Evolutionary conservation across 1,140 invertebrate species (phyloP).

Genomic region (Geopemphigus sp.): DNA sequence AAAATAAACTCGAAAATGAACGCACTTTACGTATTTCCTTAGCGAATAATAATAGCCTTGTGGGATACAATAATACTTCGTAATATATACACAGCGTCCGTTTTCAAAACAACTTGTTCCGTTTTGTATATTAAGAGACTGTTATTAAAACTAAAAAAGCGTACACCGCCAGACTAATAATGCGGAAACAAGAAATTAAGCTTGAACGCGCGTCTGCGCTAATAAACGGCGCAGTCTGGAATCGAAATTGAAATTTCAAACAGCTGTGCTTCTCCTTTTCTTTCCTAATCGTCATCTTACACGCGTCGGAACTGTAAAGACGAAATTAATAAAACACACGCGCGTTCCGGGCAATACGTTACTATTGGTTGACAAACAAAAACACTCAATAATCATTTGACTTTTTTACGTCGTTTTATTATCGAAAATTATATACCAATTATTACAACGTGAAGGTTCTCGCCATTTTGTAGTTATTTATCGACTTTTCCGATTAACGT

Average conservation of each 20-base stretch:
- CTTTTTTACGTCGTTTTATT: no score
- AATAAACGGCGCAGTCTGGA: neutral
- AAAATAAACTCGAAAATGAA: no score
- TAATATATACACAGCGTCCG: neutral
- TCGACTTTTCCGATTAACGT: no score
- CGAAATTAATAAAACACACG: conserved; percentile 3
- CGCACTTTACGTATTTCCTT: no score
- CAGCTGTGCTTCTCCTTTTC: neutral
- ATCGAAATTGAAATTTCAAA: conserved; percentile 16
- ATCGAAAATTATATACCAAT: no score
- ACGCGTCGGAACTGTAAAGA: neutral
- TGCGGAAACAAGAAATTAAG: neutral
- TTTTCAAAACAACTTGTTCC: neutral
- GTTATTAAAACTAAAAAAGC: conserved; percentile 8
- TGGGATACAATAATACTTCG: neutral
- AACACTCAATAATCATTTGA: no score
- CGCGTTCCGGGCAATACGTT: neutral
- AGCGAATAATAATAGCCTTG: neutral
- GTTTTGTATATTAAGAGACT: neutral
- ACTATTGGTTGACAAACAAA: no score
- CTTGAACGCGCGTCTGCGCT: neutral
- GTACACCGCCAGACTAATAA: neutral
- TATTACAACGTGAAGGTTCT: no score
- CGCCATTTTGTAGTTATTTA: no score
- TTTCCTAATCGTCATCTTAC: neutral